These are phyloP conservation scores for Hirtodrosophila histrioides DNA, from an alignment of 2,888 invertebrate species.

Conservation along the genomic window DNA sequence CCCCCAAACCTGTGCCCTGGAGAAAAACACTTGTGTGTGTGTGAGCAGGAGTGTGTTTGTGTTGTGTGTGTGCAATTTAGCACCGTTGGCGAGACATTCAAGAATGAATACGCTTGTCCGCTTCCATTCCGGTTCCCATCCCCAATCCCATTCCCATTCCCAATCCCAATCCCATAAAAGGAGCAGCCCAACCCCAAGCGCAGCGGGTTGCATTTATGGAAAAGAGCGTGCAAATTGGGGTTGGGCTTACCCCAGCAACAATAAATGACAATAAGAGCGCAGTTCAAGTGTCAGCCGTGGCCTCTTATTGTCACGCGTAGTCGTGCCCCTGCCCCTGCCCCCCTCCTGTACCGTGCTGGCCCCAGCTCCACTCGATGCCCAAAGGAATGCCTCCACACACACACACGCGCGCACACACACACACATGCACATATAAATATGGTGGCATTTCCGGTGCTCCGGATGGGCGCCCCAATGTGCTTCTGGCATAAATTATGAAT, in stretches of 20 bases:
- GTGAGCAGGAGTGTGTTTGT: constrained; percentile 7
- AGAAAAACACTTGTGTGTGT: constrained; percentile 49
- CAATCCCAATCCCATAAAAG: constrained; percentile 42
- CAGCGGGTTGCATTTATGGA: constrained; percentile 68
- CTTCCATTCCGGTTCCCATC: constrained; percentile 7
- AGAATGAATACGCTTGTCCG: constrained; percentile 39
- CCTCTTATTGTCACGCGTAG: constrained; percentile 79
- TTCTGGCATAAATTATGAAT: constrained; percentile 81
- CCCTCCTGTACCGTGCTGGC: neutral
- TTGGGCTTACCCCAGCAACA: constrained; percentile 63
- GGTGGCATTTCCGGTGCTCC: constrained; percentile 74
- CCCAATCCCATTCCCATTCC: constrained; percentile 12
- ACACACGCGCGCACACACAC: constrained; percentile 25
- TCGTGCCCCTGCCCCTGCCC: constrained; percentile 36
- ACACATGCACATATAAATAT: constrained; percentile 60
- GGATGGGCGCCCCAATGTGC: constrained; percentile 66
- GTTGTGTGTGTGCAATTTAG: constrained; percentile 78
- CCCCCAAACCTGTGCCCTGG: constrained; percentile 38
- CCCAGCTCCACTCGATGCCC: constrained; percentile 61
- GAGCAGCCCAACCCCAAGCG: constrained; percentile 35
- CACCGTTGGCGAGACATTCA: constrained; percentile 67
- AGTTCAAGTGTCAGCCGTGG: constrained; percentile 79
- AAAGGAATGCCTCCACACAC: constrained; percentile 62
- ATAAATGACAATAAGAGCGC: constrained; percentile 78
- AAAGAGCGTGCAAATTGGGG: constrained; percentile 77